Conservation (phyloP, 2,113 vertebrate genomes). For the Charina bottae region DNA sequence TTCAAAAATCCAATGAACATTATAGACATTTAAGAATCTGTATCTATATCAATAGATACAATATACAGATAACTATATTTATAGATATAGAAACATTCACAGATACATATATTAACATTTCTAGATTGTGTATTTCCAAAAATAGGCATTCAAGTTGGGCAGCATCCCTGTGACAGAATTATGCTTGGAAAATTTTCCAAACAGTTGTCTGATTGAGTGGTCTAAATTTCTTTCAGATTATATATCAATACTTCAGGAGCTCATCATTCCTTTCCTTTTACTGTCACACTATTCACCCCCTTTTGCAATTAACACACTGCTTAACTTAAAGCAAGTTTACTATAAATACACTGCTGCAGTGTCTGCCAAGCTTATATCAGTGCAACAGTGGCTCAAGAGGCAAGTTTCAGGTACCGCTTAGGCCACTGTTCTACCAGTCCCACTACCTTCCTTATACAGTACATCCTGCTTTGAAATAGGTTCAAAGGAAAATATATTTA, state of each 20-base stretch:
- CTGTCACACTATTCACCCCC: not conserved
- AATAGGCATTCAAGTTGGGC: not conserved
- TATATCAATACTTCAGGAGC: not conserved
- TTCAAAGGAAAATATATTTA: not conserved
- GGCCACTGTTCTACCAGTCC: not conserved
- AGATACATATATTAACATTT: not conserved
- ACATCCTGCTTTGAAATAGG: not conserved
- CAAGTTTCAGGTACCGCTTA: not conserved
- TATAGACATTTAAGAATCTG: not conserved
- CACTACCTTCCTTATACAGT: not conserved
- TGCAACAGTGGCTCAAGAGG: not conserved
- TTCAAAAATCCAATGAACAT: not conserved
- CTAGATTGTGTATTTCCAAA: not conserved
- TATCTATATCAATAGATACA: not conserved
- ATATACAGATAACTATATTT: not conserved
- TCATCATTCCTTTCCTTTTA: constrained; percentile 12
- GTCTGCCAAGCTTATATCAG: not conserved
- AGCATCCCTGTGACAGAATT: not conserved
- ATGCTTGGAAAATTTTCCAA: constrained; percentile 2
- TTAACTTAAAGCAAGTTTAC: not conserved
- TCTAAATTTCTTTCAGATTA: not conserved
- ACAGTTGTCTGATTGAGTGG: not conserved
- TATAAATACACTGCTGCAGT: not conserved
- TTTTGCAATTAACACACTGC: not conserved
- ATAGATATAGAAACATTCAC: not conserved